Evolutionary conservation across 35 echinoderm and acorn worm species (phyloP).

Genomic region (Diadema setosum): DNA sequence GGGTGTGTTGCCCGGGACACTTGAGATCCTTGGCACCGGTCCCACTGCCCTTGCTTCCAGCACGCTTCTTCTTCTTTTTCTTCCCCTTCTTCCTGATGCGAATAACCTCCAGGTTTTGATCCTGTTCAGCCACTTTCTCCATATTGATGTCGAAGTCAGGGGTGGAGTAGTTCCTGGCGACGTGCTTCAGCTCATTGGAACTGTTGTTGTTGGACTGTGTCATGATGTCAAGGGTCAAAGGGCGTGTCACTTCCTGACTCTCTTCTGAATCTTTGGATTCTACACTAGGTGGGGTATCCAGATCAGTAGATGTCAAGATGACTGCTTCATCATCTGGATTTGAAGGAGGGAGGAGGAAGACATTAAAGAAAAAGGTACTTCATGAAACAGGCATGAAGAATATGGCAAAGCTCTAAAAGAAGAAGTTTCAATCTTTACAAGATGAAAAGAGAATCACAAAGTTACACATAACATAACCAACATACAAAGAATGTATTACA

Average conservation of each 20-base stretch:
- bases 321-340: too few relatives aligned
- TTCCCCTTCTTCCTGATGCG: conserved; percentile 38
- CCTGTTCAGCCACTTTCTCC: neutral
- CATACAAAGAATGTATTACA: too few relatives aligned
- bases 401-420: too few relatives aligned
- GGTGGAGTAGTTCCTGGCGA: neutral
- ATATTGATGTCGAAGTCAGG: conserved; percentile 7
- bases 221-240: neutral
- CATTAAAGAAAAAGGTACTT: too few relatives aligned
- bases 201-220: neutral
- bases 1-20: neutral
- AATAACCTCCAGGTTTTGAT: conserved; percentile 41
- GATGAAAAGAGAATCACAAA: too few relatives aligned
- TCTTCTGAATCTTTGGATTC: neutral
- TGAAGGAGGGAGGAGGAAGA: too few relatives aligned
- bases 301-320: too few relatives aligned
- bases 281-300: neutral
- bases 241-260: neutral
- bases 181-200: neutral
- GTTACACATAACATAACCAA: too few relatives aligned
- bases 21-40: neutral
- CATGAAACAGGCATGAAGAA: too few relatives aligned
- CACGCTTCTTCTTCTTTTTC: conserved; percentile 29
- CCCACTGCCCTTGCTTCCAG: neutral
- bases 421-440: too few relatives aligned